Evolutionary conservation across 2,113 vertebrate genomes (phyloP).

Genomic region (Dasyprocta punctata): DNA sequence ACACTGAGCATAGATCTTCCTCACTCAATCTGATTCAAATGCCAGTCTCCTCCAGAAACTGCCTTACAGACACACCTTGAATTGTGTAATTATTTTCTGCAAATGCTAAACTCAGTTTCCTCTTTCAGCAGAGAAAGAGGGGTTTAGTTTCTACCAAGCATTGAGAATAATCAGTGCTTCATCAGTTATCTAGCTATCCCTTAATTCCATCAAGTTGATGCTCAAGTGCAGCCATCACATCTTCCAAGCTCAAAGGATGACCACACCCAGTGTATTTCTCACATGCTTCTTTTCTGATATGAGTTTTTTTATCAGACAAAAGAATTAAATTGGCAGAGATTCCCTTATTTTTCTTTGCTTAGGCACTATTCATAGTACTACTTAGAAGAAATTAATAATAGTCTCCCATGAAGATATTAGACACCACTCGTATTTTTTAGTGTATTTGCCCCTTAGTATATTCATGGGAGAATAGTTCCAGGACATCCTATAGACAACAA

Average conservation of each 20-base stretch:
- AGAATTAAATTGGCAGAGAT: not conserved
- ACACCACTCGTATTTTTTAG: not conserved
- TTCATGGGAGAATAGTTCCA: not conserved
- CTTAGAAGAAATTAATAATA: not conserved
- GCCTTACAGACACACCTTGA: not conserved
- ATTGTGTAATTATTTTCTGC: not conserved
- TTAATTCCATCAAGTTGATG: not conserved
- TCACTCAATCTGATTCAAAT: not conserved
- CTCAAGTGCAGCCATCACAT: not conserved
- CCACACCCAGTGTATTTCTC: not conserved
- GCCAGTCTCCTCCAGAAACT: not conserved
- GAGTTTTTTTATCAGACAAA: not conserved
- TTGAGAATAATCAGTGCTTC: not conserved
- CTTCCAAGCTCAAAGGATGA: not conserved
- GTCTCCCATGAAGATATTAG: not conserved
- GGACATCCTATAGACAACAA: not conserved
- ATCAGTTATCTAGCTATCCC: not conserved
- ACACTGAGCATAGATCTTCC: not conserved
- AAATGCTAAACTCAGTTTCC: not conserved
- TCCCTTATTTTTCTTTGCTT: not conserved
- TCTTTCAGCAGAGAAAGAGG: not conserved
- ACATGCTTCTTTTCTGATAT: not conserved
- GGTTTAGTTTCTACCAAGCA: not conserved
- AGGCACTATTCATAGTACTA: too few species aligned
- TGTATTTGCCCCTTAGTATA: not conserved